A percentile compares a stretch with the other conserved stretches of the same genome.
Evolutionary conservation across 2,797 vertebrate species (phyloP).

Genomic region (Pelochelys cantorii): DNA sequence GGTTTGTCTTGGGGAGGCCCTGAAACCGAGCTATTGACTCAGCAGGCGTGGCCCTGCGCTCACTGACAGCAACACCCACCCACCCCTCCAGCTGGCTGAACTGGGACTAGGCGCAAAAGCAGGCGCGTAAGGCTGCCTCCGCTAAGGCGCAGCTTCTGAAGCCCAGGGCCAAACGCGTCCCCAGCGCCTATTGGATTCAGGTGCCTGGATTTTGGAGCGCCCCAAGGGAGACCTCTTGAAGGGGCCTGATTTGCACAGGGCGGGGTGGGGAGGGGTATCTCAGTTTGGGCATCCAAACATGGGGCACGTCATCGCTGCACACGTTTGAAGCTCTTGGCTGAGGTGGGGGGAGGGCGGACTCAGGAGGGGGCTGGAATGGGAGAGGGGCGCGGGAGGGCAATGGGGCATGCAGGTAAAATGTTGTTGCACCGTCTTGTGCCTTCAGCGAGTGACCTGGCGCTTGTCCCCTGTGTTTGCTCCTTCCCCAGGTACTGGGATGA

Average conservation of each 20-base stretch:
- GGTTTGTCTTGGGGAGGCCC: too few species aligned
- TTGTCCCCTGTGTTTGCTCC: conserved; percentile 53
- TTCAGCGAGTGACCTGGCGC: neutral
- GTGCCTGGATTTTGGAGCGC: neutral
- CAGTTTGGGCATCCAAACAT: neutral
- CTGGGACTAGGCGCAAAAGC: neutral
- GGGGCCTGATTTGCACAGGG: neutral
- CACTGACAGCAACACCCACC: neutral
- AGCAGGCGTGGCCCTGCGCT: neutral
- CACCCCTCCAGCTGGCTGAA: neutral
- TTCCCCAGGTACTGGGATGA: conserved; percentile 95
- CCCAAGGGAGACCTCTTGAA: neutral
- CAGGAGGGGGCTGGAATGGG: neutral
- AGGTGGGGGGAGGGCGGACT: too few species aligned
- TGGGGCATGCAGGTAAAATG: neutral
- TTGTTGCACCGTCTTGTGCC: neutral
- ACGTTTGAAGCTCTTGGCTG: neutral
- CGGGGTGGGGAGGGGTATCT: neutral
- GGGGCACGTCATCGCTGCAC: neutral
- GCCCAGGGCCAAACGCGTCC: neutral
- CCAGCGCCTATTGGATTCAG: neutral
- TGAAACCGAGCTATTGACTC: neutral
- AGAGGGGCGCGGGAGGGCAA: neutral
- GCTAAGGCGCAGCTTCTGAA: neutral
- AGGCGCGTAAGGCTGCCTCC: neutral